A percentile compares a stretch with the other conserved stretches of the same genome.
These are phyloP conservation scores for Cotesia congregata DNA, from an alignment of 2,888 invertebrate genomes.

Conservation along the genomic window DNA sequence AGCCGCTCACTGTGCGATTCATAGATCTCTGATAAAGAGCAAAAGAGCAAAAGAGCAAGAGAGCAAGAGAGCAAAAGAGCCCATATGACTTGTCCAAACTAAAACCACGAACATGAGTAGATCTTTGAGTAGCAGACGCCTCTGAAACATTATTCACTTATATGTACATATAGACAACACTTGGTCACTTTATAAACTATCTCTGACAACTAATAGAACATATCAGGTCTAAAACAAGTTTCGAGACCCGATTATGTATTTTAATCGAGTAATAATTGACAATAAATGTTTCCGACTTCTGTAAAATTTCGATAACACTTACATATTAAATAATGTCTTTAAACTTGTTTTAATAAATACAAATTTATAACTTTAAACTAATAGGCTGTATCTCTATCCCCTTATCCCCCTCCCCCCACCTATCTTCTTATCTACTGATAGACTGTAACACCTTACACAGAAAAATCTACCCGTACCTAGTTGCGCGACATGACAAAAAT, in stretches of 20 bases:
- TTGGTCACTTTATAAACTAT: not conserved
- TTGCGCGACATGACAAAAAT: too few species aligned
- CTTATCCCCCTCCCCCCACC: slow-evolving; percentile 33
- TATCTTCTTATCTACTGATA: slow-evolving; percentile 23
- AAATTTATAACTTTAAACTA: slow-evolving; percentile 32
- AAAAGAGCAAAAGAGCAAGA: slow-evolving; percentile 57
- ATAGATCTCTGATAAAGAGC: slow-evolving; percentile 67
- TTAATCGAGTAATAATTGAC: slow-evolving; percentile 55
- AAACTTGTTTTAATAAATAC: slow-evolving; percentile 17
- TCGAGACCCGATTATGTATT: not conserved
- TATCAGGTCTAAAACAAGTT: not conserved
- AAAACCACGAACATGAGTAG: slow-evolving; percentile 7
- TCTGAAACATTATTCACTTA: slow-evolving; percentile 1
- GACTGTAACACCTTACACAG: not conserved
- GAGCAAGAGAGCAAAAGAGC: slow-evolving; percentile 46
- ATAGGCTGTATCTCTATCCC: slow-evolving; percentile 49
- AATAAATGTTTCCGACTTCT: slow-evolving; percentile 57
- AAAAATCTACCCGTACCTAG: too few species aligned
- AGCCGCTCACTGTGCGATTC: slow-evolving; percentile 70
- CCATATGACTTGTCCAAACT: slow-evolving; percentile 50
- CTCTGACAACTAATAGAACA: not conserved
- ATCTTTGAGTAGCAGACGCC: slow-evolving; percentile 12
- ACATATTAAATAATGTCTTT: not conserved
- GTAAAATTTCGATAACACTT: slow-evolving; percentile 25
- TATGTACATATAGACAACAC: not conserved